Percentiles rank a stretch among this genome's conserved stretches.
These are phyloP conservation scores for Ostrea denselamellosa DNA, from an alignment of 1,140 invertebrate species.

Conservation along the genomic window DNA sequence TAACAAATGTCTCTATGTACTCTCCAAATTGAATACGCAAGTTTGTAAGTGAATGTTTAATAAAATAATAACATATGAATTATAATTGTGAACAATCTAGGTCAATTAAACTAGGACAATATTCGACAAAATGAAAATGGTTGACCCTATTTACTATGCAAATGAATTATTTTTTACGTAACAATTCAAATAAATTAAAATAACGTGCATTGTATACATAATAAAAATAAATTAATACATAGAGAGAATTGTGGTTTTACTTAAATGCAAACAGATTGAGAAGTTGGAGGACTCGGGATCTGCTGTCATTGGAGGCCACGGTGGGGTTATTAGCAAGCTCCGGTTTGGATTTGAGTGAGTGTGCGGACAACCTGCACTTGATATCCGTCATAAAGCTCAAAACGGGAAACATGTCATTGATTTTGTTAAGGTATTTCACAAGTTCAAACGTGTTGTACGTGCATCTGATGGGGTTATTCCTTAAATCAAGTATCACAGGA, in stretches of 20 bases:
- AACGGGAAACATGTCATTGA: not conserved
- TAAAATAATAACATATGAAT: too few species aligned
- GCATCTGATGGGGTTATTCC: conserved; percentile 32
- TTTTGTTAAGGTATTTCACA: conserved; percentile 32
- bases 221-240: too few species aligned
- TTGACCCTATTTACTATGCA: too few species aligned
- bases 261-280: conserved; percentile 3
- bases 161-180: too few species aligned
- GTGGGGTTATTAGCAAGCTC: not conserved
- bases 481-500: conserved; percentile 29
- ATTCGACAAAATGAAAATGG: too few species aligned
- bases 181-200: too few species aligned
- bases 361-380: not conserved
- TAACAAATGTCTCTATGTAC: too few species aligned
- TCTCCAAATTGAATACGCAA: too few species aligned
- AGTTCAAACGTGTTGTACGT: conserved; percentile 33
- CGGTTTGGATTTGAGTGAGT: not conserved
- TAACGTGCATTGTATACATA: too few species aligned
- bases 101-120: too few species aligned
- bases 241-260: not conserved
- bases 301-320: not conserved
- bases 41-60: too few species aligned
- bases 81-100: too few species aligned
- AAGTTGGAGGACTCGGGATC: not conserved
- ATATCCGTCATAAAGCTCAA: conserved; percentile 4